These are phyloP conservation scores for Alectoris magna DNA, from an alignment of 2,797 vertebrate species.

Conservation along the genomic window DNA sequence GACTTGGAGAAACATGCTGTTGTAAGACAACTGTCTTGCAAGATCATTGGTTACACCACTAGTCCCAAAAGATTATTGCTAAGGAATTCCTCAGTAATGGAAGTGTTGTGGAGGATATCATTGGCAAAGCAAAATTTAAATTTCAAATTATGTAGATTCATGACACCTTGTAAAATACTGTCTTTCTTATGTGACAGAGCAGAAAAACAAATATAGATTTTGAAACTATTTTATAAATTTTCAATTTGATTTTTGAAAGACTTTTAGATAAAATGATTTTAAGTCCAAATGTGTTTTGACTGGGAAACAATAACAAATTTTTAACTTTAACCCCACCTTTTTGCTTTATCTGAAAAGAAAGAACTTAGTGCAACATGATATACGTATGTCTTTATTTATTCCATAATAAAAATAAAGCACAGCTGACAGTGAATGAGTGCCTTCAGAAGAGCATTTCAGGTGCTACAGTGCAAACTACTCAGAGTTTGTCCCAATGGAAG, in stretches of 20 bases:
- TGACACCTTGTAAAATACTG: neutral
- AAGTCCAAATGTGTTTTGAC: neutral
- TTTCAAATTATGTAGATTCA: neutral
- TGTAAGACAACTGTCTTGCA: neutral
- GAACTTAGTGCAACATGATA: neutral
- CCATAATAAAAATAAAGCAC: too few relatives aligned
- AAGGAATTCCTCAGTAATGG: neutral
- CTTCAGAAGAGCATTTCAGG: accelerated
- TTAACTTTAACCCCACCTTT: neutral
- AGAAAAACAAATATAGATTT: neutral
- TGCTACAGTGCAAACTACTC: neutral
- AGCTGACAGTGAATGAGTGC: neutral
- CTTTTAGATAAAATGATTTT: neutral
- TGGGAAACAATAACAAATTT: neutral
- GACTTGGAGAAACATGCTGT: neutral
- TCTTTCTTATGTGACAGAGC: neutral
- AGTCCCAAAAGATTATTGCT: neutral
- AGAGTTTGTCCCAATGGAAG: neutral
- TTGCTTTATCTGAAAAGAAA: neutral
- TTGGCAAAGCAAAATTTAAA: neutral
- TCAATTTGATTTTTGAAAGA: neutral
- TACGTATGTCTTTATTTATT: neutral
- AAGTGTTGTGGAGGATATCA: neutral
- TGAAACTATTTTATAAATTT: neutral
- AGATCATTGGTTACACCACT: neutral